Conservation (phyloP, 2,888 invertebrate genomes). For the Sesia apiformis region DNA sequence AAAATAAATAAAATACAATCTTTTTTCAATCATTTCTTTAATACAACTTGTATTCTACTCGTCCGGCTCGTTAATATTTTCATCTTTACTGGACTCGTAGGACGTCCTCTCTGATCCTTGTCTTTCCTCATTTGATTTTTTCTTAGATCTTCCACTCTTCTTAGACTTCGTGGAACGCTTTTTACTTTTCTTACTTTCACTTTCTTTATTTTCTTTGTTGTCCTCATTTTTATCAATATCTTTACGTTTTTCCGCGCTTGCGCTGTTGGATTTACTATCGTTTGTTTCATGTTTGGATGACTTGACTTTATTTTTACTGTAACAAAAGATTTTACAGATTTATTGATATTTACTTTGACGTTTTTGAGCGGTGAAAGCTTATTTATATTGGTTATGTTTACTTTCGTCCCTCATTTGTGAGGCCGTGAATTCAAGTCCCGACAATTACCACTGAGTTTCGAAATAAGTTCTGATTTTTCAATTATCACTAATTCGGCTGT, state of each 20-base stretch:
- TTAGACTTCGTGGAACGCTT: slow-evolving; percentile 13
- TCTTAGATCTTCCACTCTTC: slow-evolving; percentile 9
- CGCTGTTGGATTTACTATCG: background rate
- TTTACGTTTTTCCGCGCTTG: slow-evolving; percentile 6
- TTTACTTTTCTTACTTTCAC: slow-evolving; percentile 1
- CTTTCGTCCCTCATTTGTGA: too few species aligned
- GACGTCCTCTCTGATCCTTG: slow-evolving; percentile 20
- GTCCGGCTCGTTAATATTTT: slow-evolving; percentile 54
- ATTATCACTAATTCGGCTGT: too few species aligned
- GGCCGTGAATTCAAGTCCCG: too few species aligned
- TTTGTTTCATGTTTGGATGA: too few species aligned
- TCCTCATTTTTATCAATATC: slow-evolving; percentile 8
- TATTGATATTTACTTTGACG: too few species aligned
- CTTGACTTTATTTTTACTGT: too few species aligned
- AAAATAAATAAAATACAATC: background rate
- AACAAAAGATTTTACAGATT: too few species aligned
- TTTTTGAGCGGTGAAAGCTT: too few species aligned
- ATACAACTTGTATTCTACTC: slow-evolving; percentile 15
- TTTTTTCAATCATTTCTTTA: background rate
- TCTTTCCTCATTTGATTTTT: slow-evolving; percentile 1
- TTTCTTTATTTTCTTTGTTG: background rate
- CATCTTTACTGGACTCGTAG: slow-evolving; percentile 57
- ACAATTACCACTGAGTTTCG: too few species aligned
- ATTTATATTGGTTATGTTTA: too few species aligned
- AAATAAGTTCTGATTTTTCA: too few species aligned